Evolutionary conservation across 2,113 vertebrate species (phyloP).

Genomic region (Hippopotamus amphibius): DNA sequence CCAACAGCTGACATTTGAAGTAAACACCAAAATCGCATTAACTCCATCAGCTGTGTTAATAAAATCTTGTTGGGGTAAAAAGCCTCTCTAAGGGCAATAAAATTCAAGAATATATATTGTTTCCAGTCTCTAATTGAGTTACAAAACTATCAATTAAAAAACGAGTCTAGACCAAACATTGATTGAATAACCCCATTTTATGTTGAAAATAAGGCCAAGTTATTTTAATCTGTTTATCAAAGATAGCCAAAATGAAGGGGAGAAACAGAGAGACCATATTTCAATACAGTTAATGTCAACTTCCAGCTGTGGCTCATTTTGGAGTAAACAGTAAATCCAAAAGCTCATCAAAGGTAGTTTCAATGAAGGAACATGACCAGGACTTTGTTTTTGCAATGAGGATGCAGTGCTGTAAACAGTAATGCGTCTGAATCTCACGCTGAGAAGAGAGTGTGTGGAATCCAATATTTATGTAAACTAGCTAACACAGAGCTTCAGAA

Average conservation of each 20-base stretch:
- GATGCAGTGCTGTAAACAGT: background rate
- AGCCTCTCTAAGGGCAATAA: background rate
- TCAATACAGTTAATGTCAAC: rapidly evolving
- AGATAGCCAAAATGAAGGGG: background rate
- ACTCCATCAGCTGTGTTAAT: background rate
- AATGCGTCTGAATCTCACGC: background rate
- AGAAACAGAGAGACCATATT: background rate
- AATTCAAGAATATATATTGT: background rate
- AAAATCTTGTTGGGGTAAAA: background rate
- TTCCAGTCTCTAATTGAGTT: background rate
- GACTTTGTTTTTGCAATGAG: background rate
- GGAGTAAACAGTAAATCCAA: background rate
- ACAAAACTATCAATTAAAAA: background rate
- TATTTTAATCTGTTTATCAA: slow-evolving; percentile 38
- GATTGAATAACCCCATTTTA: background rate
- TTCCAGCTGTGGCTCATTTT: background rate
- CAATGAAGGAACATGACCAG: background rate
- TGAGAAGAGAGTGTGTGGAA: background rate
- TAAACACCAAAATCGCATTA: background rate
- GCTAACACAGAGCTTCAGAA: background rate
- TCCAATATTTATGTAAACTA: background rate
- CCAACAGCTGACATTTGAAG: background rate
- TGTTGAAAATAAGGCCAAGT: background rate
- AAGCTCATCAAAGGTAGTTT: background rate
- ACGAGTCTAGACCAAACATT: background rate